Conservation (phyloP, 2,797 vertebrate species). For the Trachops cirrhosus region DNA sequence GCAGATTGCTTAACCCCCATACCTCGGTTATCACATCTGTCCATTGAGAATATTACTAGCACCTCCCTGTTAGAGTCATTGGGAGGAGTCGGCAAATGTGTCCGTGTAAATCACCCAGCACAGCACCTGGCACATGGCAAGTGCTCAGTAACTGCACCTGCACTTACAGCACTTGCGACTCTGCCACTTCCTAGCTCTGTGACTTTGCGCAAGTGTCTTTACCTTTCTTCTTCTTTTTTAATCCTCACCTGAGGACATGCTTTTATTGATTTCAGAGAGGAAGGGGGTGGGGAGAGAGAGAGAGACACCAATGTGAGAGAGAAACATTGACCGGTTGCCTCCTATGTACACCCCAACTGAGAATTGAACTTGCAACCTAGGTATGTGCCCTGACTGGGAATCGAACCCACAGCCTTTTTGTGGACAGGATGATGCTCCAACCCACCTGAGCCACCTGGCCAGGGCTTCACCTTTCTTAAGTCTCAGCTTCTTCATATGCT, state of each 20-base stretch:
- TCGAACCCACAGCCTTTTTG: too few species aligned
- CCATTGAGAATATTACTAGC: not conserved
- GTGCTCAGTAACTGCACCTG: not conserved
- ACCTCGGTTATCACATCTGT: not conserved
- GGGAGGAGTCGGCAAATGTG: not conserved
- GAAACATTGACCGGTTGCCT: not conserved
- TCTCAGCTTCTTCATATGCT: not conserved
- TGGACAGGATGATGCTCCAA: too few species aligned
- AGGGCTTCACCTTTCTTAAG: not conserved
- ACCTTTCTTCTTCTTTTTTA: not conserved
- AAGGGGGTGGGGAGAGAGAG: not conserved
- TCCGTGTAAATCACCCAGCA: not conserved
- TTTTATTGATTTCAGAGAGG: not conserved
- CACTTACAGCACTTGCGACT: not conserved
- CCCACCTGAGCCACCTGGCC: too few species aligned
- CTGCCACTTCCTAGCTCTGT: not conserved
- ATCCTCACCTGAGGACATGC: not conserved
- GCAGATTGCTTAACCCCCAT: not conserved
- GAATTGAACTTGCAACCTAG: not conserved
- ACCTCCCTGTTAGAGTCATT: not conserved
- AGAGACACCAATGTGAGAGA: not conserved
- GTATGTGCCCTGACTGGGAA: not conserved
- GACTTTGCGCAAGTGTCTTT: not conserved
- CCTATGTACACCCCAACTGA: not conserved
- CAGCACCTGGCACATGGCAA: not conserved